A percentile compares a stretch with the other conserved stretches of the same genome.
These are phyloP conservation scores for Ctenomys sociabilis DNA, from an alignment of 2,113 vertebrate genomes.

Conservation along the genomic window DNA sequence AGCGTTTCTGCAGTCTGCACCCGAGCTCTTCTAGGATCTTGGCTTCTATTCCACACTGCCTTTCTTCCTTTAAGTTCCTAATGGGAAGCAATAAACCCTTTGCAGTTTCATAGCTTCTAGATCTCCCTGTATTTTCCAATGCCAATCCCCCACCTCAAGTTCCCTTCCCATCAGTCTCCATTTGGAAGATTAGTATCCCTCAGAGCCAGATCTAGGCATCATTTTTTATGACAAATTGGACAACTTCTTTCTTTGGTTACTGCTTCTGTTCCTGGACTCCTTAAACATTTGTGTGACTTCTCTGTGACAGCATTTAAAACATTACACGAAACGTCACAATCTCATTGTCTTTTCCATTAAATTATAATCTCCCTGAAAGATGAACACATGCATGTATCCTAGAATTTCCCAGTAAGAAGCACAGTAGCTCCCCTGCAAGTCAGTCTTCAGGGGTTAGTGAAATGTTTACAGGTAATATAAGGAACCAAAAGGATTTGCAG, in stretches of 20 bases:
- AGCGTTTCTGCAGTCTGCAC: background rate
- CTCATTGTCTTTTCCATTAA: background rate
- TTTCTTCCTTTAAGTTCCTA: conserved; percentile 21
- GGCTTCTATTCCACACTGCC: background rate
- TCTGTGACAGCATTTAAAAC: background rate
- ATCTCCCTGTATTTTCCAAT: background rate
- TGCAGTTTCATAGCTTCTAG: background rate
- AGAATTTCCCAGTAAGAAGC: background rate
- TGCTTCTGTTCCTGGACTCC: background rate
- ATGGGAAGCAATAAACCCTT: background rate
- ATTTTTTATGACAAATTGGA: background rate
- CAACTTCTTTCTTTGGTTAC: background rate
- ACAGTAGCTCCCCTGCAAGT: background rate
- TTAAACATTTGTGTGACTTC: background rate
- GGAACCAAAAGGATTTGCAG: background rate
- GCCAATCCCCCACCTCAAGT: background rate
- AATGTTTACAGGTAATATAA: background rate
- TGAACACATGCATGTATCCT: background rate
- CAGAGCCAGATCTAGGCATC: background rate
- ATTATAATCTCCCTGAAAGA: background rate
- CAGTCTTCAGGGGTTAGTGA: background rate
- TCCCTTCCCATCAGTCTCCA: background rate
- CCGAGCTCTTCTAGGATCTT: background rate
- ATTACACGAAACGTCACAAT: background rate
- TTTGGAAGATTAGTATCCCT: background rate